Evolutionary conservation across 2,113 vertebrate species (phyloP).

Genomic region (Actenoides lindsayi): DNA sequence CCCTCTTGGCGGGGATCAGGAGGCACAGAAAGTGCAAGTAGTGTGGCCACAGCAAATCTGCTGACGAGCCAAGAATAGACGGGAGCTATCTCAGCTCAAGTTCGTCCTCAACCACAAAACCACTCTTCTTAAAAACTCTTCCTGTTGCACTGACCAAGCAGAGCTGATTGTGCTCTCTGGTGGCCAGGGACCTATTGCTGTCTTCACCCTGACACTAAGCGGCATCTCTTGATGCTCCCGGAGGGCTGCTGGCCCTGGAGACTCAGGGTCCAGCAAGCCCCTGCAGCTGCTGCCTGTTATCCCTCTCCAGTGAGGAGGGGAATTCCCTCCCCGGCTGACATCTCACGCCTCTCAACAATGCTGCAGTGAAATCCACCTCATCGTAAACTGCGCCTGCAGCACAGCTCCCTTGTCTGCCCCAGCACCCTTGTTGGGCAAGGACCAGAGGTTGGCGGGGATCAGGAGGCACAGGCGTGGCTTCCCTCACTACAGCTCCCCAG

Average conservation of each 20-base stretch:
- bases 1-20: slow-evolving; percentile 30
- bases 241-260: background rate
- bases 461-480: background rate
- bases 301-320: background rate
- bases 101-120: slow-evolving; percentile 19
- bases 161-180: background rate
- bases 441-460: background rate
- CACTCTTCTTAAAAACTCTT: slow-evolving; percentile 19
- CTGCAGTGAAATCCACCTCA: slow-evolving; percentile 19
- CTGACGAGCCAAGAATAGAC: slow-evolving; percentile 33
- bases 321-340: slow-evolving; percentile 34
- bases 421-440: background rate
- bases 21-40: slow-evolving; percentile 43
- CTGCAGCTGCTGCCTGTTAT: slow-evolving; percentile 54
- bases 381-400: background rate
- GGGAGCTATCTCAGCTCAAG: background rate
- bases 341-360: slow-evolving; percentile 40
- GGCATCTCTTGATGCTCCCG: accelerated
- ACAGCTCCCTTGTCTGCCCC: background rate
- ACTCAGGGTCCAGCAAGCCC: background rate
- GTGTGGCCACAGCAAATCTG: background rate
- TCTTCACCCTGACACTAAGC: background rate
- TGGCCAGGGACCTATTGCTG: background rate
- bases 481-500: background rate
- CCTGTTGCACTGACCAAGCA: background rate